These are phyloP conservation scores for Perdita meconis DNA, from an alignment of 2,888 invertebrate species.

Conservation along the genomic window DNA sequence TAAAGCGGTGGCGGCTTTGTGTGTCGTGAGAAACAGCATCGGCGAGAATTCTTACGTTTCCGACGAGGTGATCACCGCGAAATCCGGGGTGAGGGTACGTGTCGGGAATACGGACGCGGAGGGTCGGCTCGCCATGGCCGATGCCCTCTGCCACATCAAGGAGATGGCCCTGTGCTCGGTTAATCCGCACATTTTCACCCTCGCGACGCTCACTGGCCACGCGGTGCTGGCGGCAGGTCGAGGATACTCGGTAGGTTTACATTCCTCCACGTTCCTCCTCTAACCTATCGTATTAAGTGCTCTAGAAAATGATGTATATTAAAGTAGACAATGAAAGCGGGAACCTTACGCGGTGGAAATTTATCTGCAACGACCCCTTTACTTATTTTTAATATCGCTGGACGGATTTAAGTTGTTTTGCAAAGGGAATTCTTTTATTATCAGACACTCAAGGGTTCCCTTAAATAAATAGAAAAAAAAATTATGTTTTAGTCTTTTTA, in stretches of 20 bases:
- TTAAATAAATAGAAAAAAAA: no score
- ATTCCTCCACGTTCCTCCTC: background rate
- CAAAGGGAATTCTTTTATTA: no score
- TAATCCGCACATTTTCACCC: slow-evolving; percentile 94
- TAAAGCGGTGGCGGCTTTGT: slow-evolving; percentile 92
- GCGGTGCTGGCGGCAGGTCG: slow-evolving; percentile 89
- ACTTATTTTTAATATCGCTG: no score
- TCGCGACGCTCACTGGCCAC: slow-evolving; percentile 96
- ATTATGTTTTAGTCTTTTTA: no score
- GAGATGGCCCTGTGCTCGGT: slow-evolving; percentile 89
- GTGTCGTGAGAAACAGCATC: slow-evolving; percentile 95
- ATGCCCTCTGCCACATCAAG: slow-evolving; percentile 91
- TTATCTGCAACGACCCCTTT: no score
- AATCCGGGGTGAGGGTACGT: slow-evolving; percentile 93
- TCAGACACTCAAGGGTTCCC: no score
- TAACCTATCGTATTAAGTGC: background rate
- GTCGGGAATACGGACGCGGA: slow-evolving; percentile 98
- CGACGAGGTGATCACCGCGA: slow-evolving; percentile 94
- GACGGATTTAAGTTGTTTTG: no score
- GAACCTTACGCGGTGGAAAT: no score
- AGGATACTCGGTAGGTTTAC: slow-evolving; percentile 88
- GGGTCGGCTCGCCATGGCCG: slow-evolving; percentile 96
- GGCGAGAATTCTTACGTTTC: slow-evolving; percentile 95
- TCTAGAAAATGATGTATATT: background rate
- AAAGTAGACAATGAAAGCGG: background rate